Conservation (phyloP, 2,888 invertebrate genomes). For the Cyclophora punctaria region DNA sequence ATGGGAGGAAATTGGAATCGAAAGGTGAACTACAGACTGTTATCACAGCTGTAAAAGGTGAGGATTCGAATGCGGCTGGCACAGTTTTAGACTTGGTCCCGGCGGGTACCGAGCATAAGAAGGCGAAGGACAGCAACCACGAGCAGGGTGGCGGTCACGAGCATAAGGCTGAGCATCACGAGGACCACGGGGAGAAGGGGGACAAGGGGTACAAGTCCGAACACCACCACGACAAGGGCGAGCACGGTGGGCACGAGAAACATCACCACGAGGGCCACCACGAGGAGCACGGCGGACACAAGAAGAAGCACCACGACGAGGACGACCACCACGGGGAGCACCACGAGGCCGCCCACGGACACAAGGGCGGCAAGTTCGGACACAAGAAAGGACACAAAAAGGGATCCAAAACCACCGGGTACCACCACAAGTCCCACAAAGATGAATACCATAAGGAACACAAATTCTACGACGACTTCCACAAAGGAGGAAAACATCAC, state of each 20-base stretch:
- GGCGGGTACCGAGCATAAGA: constrained; percentile 69
- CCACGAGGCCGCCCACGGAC: constrained; percentile 84
- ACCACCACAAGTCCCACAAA: constrained; percentile 89
- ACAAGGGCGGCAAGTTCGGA: constrained; percentile 86
- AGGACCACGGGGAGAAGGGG: constrained; percentile 83
- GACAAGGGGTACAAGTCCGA: constrained; percentile 86
- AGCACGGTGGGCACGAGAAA: constrained; percentile 85
- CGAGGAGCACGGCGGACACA: constrained; percentile 85
- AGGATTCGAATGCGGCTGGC: constrained; percentile 26
- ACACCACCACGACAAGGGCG: constrained; percentile 86
- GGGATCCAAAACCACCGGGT: constrained; percentile 88
- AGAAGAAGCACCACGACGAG: constrained; percentile 87
- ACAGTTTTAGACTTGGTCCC: constrained; percentile 50
- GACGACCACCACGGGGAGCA: constrained; percentile 84
- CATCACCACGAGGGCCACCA: constrained; percentile 86
- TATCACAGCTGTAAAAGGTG: constrained; percentile 19
- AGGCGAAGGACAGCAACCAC: constrained; percentile 66
- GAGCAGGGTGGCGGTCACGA: constrained; percentile 82
- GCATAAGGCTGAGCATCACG: constrained; percentile 80
- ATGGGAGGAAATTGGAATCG: constrained; percentile 46
- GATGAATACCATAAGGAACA: constrained; percentile 91
- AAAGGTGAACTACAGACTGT: constrained; percentile 34
- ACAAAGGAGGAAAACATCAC: constrained; percentile 88
- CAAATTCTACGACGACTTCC: constrained; percentile 91
- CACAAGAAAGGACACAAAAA: constrained; percentile 90